Base-by-base conservation (phyloP, 2,888 invertebrate species). In the Tenthredo scrophulariae region DNA sequence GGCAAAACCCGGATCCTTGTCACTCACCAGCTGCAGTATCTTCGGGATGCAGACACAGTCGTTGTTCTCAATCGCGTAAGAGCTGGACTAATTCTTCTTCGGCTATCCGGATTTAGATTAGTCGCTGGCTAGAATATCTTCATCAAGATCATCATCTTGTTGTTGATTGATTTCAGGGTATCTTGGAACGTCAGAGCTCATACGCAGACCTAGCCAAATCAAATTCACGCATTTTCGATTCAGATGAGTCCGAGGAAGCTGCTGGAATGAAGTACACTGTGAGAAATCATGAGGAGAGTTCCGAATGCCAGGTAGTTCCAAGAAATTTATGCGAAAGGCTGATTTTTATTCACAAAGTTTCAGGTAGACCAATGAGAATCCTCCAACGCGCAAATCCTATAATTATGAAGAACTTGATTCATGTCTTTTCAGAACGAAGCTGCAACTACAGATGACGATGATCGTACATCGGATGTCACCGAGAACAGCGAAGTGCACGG, bases 11-110 rank as follows among this genome's bases (percentile, higher is more conserved):
- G 96, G 22, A 95, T 98, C 74, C 95, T 98, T 54, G 96, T 97
- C 87, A 98, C 98, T 0, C 96, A 96, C 90, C 96, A 96, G 92
- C 93, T 96, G 88, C 96, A 96, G 91, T 96, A 96, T 90, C 94
- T 96, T 29, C 95, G 95, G 87, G 95, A 87, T n/a, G 92, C 91
- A 0, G 93, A 93, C 75, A 88, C 86, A 0, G 92, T 92, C 33
- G 84, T 92, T 65, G 84, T 92, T 5, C 84, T 93, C 2, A 92
- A 93, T 5, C 92, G 92, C 37, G 93, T 93, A 86, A 91, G 91
- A 43, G n/a, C n/a, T n/a, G n/a, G n/a, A 40, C 9, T 29, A 0
- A n/a, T 15, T 72, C 9, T 72, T 72, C 70, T 5, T n/a, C 5
- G 5, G 22, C 3, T 33, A 37, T 29, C 7, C 37, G 9, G n/a